These are phyloP conservation scores for Hypotaenidia okinawae DNA, from an alignment of 2,797 vertebrate genomes.

Conservation along the genomic window DNA sequence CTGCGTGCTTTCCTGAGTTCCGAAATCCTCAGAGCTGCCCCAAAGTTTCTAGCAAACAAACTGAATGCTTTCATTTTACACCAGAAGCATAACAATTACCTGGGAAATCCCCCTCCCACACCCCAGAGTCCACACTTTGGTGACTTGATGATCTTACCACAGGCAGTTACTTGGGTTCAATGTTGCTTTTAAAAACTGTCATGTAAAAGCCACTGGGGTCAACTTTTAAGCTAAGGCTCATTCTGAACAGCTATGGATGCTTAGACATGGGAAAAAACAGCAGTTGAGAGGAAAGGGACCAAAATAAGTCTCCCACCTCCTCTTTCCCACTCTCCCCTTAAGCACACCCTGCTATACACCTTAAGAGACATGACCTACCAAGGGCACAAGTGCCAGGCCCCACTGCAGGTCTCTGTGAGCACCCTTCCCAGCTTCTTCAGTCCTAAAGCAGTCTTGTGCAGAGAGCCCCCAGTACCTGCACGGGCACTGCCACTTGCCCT, in stretches of 20 bases:
- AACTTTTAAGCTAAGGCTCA: not conserved
- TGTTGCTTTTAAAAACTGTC: not conserved
- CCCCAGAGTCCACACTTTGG: not conserved
- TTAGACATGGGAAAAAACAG: not conserved
- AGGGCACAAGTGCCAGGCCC: not conserved
- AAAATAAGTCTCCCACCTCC: not conserved
- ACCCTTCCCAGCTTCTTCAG: not conserved
- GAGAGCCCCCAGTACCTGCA: not conserved
- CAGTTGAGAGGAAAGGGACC: not conserved
- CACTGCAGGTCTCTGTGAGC: not conserved
- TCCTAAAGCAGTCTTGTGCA: not conserved
- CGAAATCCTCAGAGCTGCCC: slow-evolving; percentile 8
- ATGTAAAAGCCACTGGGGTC: not conserved
- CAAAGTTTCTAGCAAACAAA: slow-evolving; percentile 62
- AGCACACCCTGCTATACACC: not conserved
- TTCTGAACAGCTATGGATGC: not conserved
- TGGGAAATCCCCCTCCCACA: slow-evolving; percentile 62
- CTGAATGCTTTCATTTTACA: slow-evolving; percentile 37
- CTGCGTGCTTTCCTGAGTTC: not conserved
- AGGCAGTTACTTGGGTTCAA: not conserved
- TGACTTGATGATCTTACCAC: not conserved
- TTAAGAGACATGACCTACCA: not conserved
- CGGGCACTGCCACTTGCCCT: not conserved
- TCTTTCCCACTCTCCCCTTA: not conserved
- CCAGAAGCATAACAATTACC: slow-evolving; percentile 16